Conservation (phyloP, 2,888 invertebrate genomes). For the Eremobia ochroleuca region DNA sequence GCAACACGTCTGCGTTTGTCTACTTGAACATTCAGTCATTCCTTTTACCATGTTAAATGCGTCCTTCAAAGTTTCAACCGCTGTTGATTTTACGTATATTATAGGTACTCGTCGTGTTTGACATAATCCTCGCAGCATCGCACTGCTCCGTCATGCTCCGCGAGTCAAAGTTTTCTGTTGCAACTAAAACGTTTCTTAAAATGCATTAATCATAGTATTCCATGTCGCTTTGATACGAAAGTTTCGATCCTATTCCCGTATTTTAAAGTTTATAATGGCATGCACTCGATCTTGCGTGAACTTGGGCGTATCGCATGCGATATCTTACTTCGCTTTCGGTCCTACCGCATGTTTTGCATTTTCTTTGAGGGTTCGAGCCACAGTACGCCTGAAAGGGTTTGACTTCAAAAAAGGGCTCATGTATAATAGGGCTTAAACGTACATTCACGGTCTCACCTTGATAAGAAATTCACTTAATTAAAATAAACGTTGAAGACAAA, state of each 20-base stretch:
- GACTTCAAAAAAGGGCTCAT: constrained; percentile 55
- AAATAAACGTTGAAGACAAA: constrained; percentile 81
- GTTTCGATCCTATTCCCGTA: constrained; percentile 77
- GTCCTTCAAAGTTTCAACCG: constrained; percentile 59
- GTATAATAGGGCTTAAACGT: constrained; percentile 57
- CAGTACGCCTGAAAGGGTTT: constrained; percentile 65
- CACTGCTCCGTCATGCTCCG: constrained; percentile 79
- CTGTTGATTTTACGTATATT: constrained; percentile 68
- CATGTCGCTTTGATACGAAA: constrained; percentile 72
- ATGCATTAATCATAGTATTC: constrained; percentile 85
- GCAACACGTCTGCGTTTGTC: constrained; percentile 5
- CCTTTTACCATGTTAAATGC: constrained; percentile 39
- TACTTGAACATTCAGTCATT: constrained; percentile 43
- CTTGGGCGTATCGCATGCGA: constrained; percentile 76
- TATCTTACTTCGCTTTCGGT: constrained; percentile 72
- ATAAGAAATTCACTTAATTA: constrained; percentile 81
- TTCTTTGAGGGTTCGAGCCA: constrained; percentile 75
- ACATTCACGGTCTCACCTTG: constrained; percentile 65
- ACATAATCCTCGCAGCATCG: constrained; percentile 75
- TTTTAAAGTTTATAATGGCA: constrained; percentile 77
- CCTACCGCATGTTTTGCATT: constrained; percentile 77
- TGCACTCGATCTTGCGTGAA: constrained; percentile 75
- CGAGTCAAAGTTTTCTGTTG: constrained; percentile 83
- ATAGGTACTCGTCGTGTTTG: constrained; percentile 66
- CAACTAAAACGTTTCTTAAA: constrained; percentile 85